Base-by-base conservation (phyloP, 2,797 vertebrate species). In the Synanceia verrucosa region DNA sequence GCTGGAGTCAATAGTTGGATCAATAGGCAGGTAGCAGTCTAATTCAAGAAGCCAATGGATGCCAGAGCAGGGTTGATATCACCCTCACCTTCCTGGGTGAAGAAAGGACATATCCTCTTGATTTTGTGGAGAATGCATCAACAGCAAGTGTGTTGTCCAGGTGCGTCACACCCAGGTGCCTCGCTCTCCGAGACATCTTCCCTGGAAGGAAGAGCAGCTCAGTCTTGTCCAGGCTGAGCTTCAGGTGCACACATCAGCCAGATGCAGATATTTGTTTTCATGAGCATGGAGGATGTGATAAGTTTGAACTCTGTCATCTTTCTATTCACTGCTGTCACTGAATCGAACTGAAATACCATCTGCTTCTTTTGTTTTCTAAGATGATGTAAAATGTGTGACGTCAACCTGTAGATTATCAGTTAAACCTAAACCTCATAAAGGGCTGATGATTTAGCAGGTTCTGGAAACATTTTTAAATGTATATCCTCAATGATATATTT, bases 361-460 rank as follows among this genome's bases (percentile, higher is more conserved):
- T 23, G 14, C 14, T 47, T 59, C 19, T 48, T 31, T 65, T 39
- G 44, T 64, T 33, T 24, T 73, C 16, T n/a, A 55, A 57, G 18
- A 63, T 50, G 1, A 67, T 78, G 26, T 37, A 4, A 65, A 53
- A 63, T 44, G 11, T 57, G 26, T 37, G 34, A 61, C 23, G 4
- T 43, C 68, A 63, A 71, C 31, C 74, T 48, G 41, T 18, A 50
- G 18, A 70, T 53, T 55, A 76, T 70, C 21, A 73, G 73, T 52
- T 47, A 29, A 29, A 23, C 10, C 16, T 5, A 0, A 65, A 55
- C 26, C n/a, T 79, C 19, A 56, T 26, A 71, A 62, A 63, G 33
- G 21, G 21, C 28, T 39, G 26, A 31, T 56, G 16, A 29, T 60
- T 33, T 53, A 18, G 36, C 39, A 50, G 33, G n/a, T 7, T 6